Conservation (phyloP, 2,888 invertebrate species). For the Agrilus mali region DNA sequence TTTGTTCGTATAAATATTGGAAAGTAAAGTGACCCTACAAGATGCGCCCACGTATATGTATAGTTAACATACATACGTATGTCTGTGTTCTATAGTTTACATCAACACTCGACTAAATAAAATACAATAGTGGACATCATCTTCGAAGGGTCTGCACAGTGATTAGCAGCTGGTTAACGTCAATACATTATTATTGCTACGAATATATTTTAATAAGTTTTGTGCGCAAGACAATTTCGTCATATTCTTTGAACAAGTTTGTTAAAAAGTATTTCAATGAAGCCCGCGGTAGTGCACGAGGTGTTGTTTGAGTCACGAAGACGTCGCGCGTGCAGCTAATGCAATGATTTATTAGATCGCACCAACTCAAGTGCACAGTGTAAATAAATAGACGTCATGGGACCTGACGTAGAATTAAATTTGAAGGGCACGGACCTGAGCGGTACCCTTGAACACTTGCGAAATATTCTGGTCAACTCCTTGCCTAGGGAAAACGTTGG, state of each 20-base stretch:
- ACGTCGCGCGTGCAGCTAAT: too few species aligned
- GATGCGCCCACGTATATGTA: too few species aligned
- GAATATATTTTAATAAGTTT: not conserved
- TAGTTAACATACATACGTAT: too few species aligned
- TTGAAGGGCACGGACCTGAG: slow-evolving; percentile 31
- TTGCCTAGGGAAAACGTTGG: slow-evolving; percentile 44
- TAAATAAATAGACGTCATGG: slow-evolving; percentile 13
- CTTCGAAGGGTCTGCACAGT: too few species aligned
- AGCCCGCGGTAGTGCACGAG: not conserved
- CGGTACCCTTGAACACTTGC: slow-evolving; percentile 39
- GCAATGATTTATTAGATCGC: too few species aligned
- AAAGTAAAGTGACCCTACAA: too few species aligned
- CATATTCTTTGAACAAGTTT: not conserved
- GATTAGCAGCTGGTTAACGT: too few species aligned
- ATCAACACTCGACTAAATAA: too few species aligned
- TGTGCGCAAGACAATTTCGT: not conserved
- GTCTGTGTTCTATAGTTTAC: too few species aligned
- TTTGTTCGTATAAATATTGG: too few species aligned
- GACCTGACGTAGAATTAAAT: slow-evolving; percentile 19
- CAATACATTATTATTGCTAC: not conserved
- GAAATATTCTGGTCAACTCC: slow-evolving; percentile 43
- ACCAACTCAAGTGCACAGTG: slow-evolving; percentile 2
- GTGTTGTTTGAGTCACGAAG: too few species aligned
- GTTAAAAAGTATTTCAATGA: slow-evolving; percentile 6
- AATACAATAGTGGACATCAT: too few species aligned